Evolutionary conservation across 2,888 invertebrate genomes (phyloP).

Genomic region (Phymatocera aterrima): DNA sequence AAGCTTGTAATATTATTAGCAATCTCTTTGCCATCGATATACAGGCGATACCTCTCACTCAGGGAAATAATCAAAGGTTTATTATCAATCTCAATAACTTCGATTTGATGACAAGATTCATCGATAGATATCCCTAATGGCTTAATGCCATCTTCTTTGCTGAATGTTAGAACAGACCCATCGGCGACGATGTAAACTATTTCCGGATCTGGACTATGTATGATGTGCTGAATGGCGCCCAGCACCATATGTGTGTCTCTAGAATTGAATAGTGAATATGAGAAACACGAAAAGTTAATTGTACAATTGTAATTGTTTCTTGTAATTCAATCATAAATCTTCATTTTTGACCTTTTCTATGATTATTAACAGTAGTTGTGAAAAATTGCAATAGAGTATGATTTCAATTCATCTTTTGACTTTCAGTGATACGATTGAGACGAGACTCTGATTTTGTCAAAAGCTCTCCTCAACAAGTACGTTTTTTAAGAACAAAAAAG

Average conservation of each 20-base stretch:
- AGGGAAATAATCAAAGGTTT: conserved; percentile 76
- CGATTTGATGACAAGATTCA: conserved; percentile 75
- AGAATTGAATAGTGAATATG: conserved; percentile 18
- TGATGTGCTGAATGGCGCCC: conserved; percentile 67
- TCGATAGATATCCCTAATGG: conserved; percentile 70
- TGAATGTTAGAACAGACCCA: conserved; percentile 71
- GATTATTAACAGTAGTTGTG: too few relatives aligned
- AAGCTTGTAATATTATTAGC: conserved; percentile 84
- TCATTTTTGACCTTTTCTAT: too few relatives aligned
- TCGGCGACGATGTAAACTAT: conserved; percentile 69
- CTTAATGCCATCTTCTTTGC: conserved; percentile 56
- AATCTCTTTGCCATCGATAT: conserved; percentile 77
- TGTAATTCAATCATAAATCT: too few relatives aligned
- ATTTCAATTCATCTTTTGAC: too few relatives aligned
- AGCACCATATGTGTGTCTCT: conserved; percentile 62
- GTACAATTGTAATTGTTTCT: too few relatives aligned
- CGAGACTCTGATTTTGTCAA: too few relatives aligned
- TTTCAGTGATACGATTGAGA: too few relatives aligned
- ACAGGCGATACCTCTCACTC: conserved; percentile 77
- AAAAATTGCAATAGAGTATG: too few relatives aligned
- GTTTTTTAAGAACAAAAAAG: too few relatives aligned
- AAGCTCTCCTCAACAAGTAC: too few relatives aligned
- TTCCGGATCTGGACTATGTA: conserved; percentile 59
- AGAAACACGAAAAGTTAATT: neutral
- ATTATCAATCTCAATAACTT: conserved; percentile 72